Conservation (phyloP, 1,140 invertebrate species). For the Penaeus indicus region DNA sequence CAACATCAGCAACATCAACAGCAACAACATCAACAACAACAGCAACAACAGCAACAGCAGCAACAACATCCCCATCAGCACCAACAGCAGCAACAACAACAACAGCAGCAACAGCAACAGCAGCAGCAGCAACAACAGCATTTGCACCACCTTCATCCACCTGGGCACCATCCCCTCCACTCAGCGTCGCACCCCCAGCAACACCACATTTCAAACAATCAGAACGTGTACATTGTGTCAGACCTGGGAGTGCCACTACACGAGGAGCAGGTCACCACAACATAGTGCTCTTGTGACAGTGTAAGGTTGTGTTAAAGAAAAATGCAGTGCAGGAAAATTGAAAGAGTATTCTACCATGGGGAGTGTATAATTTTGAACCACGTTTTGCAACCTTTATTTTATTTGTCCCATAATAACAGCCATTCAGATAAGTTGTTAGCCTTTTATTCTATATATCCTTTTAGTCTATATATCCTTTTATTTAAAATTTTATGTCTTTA, state of each 20-base stretch:
- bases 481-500: no score
- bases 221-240: not conserved
- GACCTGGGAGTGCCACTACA: not conserved
- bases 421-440: no score
- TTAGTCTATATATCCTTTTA: no score
- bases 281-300: not conserved
- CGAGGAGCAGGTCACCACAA: not conserved
- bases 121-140: constrained; percentile 5
- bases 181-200: not conserved
- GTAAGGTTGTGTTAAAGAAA: not conserved
- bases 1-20: no score
- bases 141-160: not conserved
- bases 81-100: not conserved
- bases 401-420: no score
- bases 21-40: no score
- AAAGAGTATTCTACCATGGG: no score
- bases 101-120: not conserved
- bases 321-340: not conserved
- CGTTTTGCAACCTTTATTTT: no score
- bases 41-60: no score
- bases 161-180: not conserved
- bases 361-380: no score
- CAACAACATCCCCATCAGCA: no score
- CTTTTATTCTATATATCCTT: no score
- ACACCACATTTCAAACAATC: not conserved